These are phyloP conservation scores for Agonopterix heracliana DNA, from an alignment of 2,888 invertebrate species.

Conservation along the genomic window DNA sequence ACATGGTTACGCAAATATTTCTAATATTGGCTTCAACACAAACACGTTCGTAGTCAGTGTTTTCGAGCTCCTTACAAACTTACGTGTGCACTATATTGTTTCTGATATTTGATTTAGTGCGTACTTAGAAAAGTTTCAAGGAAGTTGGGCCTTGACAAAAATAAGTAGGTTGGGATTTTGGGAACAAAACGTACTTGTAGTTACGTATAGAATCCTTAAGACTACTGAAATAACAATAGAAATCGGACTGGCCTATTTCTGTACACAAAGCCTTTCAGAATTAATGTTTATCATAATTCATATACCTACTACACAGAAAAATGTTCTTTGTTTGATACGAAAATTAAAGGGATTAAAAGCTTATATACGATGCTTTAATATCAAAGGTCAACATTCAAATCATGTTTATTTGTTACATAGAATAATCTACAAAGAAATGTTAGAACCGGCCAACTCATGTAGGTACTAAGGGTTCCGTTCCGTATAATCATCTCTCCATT, in stretches of 20 bases:
- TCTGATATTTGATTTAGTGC: conserved; percentile 11
- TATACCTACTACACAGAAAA: too few species aligned
- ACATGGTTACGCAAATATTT: not conserved
- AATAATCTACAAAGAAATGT: too few species aligned
- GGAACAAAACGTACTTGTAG: conserved; percentile 22
- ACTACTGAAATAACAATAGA: conserved; percentile 25
- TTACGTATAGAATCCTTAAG: conserved; percentile 39
- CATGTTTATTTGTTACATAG: too few species aligned
- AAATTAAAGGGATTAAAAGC: too few species aligned
- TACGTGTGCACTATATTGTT: conserved; percentile 16
- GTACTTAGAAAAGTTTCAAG: conserved; percentile 32
- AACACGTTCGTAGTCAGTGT: not conserved
- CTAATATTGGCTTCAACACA: conserved; percentile 1
- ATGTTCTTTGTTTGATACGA: too few species aligned
- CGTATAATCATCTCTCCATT: too few species aligned
- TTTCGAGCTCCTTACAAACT: conserved; percentile 12
- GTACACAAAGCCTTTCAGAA: conserved; percentile 12
- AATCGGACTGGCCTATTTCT: conserved; percentile 34
- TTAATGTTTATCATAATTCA: too few species aligned
- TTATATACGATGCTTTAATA: too few species aligned
- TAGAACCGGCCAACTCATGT: too few species aligned
- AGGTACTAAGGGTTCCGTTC: too few species aligned
- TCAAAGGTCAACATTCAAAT: too few species aligned
- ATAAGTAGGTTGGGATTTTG: conserved; percentile 17
- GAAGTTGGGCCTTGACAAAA: conserved; percentile 40